phyloP scores from a whole-genome alignment of 2,797 vertebrate species.

The Botia almorhae region DNA sequence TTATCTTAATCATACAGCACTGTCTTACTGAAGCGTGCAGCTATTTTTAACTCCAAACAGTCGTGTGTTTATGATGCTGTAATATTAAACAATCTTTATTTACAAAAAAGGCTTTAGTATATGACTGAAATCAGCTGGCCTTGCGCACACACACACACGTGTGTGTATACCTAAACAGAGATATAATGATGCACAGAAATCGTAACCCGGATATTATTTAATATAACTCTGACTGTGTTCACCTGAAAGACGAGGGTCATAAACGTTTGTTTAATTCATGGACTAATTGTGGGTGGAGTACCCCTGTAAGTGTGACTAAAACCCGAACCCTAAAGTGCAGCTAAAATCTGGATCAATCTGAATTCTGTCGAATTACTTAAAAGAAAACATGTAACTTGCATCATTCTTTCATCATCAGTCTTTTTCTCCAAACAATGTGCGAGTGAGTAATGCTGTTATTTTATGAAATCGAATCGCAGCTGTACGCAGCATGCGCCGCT shows the following conservation, averaged over 20 bases:
- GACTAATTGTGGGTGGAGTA: too few species aligned
- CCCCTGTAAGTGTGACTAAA: too few species aligned
- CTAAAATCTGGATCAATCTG: background rate
- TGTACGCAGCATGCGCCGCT: background rate
- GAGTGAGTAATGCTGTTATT: background rate
- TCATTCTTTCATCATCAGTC: background rate
- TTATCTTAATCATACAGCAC: conserved; percentile 69
- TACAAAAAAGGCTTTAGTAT: background rate
- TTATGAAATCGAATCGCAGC: background rate
- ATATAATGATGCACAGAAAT: too few species aligned
- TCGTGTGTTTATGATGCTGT: background rate
- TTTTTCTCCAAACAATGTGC: background rate
- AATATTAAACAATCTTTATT: background rate
- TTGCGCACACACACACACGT: too few species aligned
- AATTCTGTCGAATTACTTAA: background rate
- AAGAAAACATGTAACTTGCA: background rate
- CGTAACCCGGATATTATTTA: too few species aligned
- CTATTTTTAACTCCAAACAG: conserved; percentile 18
- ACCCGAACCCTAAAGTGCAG: too few species aligned
- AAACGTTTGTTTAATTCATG: too few species aligned
- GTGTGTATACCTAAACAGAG: too few species aligned
- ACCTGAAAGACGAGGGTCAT: too few species aligned
- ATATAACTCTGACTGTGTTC: too few species aligned
- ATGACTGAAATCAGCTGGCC: too few species aligned
- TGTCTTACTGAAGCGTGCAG: conserved; percentile 57